Base-by-base conservation (phyloP, 2,888 invertebrate genomes). In the Tetropium fuscum region DNA sequence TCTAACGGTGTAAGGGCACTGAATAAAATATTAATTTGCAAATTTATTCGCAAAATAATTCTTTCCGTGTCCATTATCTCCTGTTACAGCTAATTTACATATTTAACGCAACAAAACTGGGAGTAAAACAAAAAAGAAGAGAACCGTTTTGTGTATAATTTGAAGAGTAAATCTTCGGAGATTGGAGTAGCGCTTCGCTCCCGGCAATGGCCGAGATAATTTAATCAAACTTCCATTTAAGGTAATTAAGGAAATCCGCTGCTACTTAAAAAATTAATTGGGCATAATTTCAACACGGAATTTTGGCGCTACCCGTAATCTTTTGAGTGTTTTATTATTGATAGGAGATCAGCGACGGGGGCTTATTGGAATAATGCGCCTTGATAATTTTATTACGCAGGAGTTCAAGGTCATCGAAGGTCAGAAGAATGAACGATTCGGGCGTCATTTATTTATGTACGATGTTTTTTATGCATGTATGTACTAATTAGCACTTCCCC, bases 201-300 rank as follows among this genome's bases (percentile, higher is more conserved):
- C 19, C 34, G 47, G 47, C 47, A 47, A 47, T 34, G 18, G 20
- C 32, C n/a, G 10, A 32, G 19, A 36, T 36, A 48, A 48, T 34
- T 48, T 48, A 48, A 48, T 48, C 25, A 48, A 36, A 48, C 20
- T 34, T 36, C 48, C 48, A 48, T 48, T 48, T 48, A 48, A 48
- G 48, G 36, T 36, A 48, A 48, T 48, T 34, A 48, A 13, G 22
- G 13, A 18, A 18, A 48, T 48, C 48, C 48, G 25, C 36, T 48
- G 48, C 48, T 22, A 22, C 48, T 48, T 44, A 36, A 48, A 41
- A 48, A 48, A 36, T 48, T 36, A 48, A 48, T 48, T 48, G 48
- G 16, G 22, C 34, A 48, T 48, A 13, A 48, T 48, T 48, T 48
- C 48, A 8, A 25, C 36, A 18, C 18, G 22, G 19, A 30, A 47